phyloP scores from a whole-genome alignment of 2,888 invertebrate genomes.

The Phortica magna region DNA sequence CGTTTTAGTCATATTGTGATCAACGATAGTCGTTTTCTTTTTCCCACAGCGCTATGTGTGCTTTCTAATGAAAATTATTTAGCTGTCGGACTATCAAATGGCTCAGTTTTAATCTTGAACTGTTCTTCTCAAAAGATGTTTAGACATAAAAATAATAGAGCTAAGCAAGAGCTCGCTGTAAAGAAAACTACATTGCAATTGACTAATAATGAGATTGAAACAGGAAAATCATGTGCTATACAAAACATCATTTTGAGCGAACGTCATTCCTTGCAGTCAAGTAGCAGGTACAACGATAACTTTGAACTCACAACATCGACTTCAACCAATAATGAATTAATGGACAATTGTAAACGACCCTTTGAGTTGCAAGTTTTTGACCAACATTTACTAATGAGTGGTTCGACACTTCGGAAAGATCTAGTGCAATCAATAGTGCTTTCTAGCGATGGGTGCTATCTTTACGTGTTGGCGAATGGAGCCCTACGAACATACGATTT shows the following conservation, averaged over 20 bases:
- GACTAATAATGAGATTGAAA: slow-evolving; percentile 53
- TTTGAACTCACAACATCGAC: slow-evolving; percentile 66
- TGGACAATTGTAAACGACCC: slow-evolving; percentile 65
- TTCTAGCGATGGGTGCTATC: slow-evolving; percentile 72
- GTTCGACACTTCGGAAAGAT: slow-evolving; percentile 71
- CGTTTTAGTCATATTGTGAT: slow-evolving; percentile 71
- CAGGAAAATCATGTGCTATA: slow-evolving; percentile 77
- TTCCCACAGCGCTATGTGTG: slow-evolving; percentile 73
- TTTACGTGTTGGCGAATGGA: slow-evolving; percentile 74
- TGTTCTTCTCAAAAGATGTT: slow-evolving; percentile 64
- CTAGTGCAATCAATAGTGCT: slow-evolving; percentile 71
- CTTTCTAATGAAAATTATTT: slow-evolving; percentile 72
- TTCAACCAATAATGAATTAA: slow-evolving; percentile 58
- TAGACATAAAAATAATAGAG: not conserved
- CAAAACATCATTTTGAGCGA: slow-evolving; percentile 77
- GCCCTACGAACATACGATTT: slow-evolving; percentile 73
- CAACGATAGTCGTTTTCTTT: slow-evolving; percentile 72
- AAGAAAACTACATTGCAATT: not conserved
- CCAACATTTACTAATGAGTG: slow-evolving; percentile 73
- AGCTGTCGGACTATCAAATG: slow-evolving; percentile 75
- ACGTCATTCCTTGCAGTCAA: slow-evolving; percentile 59
- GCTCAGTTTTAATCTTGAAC: slow-evolving; percentile 75
- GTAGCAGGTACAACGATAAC: slow-evolving; percentile 5
- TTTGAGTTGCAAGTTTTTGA: slow-evolving; percentile 72
- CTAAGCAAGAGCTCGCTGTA: not conserved